A percentile compares a stretch with the other conserved stretches of the same genome.
Evolutionary conservation across 2,797 vertebrate genomes (phyloP).

Genomic region (Numenius phaeopus): DNA sequence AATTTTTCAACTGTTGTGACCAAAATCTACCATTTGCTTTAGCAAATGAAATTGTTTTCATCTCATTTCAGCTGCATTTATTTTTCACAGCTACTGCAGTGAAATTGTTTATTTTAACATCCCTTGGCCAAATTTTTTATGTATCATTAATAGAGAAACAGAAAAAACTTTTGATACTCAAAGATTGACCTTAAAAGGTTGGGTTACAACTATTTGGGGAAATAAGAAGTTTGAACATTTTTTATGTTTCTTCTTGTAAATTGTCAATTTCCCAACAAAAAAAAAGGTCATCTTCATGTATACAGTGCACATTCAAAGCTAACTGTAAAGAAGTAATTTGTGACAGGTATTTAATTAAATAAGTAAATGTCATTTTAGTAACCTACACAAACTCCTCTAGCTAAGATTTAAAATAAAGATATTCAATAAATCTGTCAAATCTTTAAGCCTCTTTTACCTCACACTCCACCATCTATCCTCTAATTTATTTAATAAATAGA

Average conservation of each 20-base stretch:
- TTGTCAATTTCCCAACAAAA: neutral
- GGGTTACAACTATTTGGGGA: neutral
- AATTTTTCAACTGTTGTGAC: neutral
- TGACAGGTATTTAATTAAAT: neutral
- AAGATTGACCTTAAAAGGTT: neutral
- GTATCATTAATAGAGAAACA: neutral
- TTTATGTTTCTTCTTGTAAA: neutral
- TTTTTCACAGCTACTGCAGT: neutral
- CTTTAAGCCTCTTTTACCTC: neutral
- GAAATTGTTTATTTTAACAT: neutral
- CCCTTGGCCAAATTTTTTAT: neutral
- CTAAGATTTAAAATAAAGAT: neutral
- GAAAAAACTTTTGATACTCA: neutral
- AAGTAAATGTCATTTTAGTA: neutral
- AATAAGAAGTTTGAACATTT: neutral
- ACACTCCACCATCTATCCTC: neutral
- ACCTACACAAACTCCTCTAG: neutral
- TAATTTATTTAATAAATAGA: constrained; percentile 2
- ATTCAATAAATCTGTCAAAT: neutral
- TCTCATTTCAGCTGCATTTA: neutral
- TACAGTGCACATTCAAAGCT: neutral
- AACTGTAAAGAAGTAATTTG: neutral
- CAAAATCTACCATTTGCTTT: neutral
- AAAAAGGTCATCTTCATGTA: neutral
- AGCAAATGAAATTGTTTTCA: neutral